These are phyloP conservation scores for Atherix ibis DNA, from an alignment of 2,888 invertebrate species.

Conservation along the genomic window DNA sequence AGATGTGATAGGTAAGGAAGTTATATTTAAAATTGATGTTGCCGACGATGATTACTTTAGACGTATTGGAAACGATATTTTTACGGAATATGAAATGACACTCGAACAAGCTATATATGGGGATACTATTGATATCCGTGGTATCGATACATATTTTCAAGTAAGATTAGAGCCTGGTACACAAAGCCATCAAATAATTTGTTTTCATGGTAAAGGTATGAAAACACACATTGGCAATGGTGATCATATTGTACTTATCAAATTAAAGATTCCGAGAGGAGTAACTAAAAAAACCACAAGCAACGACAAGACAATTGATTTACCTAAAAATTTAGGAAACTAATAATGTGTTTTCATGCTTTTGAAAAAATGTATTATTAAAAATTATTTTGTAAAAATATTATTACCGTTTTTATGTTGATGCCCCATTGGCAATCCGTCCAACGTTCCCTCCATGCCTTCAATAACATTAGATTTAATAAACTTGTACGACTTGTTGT, in stretches of 20 bases:
- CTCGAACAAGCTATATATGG: constrained; percentile 26
- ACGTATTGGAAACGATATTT: constrained; percentile 21
- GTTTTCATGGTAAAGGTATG: constrained; percentile 22
- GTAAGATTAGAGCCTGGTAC: constrained; percentile 23
- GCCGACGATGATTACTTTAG: constrained; percentile 20
- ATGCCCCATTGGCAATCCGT: constrained; percentile 92
- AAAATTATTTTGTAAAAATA: too few species aligned
- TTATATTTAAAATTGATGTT: constrained; percentile 18
- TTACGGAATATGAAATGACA: constrained; percentile 21
- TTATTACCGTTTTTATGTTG: constrained; percentile 81
- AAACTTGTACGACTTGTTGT: constrained; percentile 71
- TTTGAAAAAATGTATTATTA: too few species aligned
- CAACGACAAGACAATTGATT: too few species aligned
- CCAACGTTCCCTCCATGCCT: constrained; percentile 92
- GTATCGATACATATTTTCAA: constrained; percentile 22
- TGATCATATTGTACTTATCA: constrained; percentile 23
- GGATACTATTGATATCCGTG: constrained; percentile 21
- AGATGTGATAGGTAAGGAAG: constrained; percentile 18
- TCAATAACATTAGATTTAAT: constrained; percentile 39
- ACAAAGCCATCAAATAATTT: constrained; percentile 21
- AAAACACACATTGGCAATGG: constrained; percentile 16
- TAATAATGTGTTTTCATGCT: too few species aligned
- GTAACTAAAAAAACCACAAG: too few species aligned
- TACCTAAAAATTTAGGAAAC: too few species aligned
- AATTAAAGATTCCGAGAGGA: constrained; percentile 19